Conservation (phyloP, 2,888 invertebrate genomes). For the Congeria kusceri region DNA sequence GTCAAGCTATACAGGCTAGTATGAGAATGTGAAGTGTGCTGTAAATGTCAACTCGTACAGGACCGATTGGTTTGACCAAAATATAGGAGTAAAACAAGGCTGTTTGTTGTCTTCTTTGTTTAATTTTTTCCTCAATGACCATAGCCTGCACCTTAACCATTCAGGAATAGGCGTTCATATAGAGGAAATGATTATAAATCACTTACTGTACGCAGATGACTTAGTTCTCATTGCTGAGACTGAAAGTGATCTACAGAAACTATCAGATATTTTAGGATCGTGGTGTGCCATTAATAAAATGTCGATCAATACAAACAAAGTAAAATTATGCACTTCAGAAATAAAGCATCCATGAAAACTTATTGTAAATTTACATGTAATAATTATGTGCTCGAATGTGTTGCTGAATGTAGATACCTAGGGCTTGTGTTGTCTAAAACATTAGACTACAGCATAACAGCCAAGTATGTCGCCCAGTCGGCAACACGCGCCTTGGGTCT, state of each 20-base stretch:
- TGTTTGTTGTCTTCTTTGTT: not conserved
- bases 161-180: not conserved
- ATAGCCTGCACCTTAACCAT: not conserved
- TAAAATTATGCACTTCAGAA: not conserved
- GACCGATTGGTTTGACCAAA: not conserved
- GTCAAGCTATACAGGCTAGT: not conserved
- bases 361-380: too few species aligned
- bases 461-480: too few species aligned
- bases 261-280: not conserved
- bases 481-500: too few species aligned
- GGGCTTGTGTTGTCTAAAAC: too few species aligned
- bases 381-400: too few species aligned
- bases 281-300: not conserved
- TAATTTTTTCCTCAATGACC: not conserved
- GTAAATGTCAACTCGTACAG: not conserved
- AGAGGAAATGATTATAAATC: not conserved
- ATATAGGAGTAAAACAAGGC: not conserved
- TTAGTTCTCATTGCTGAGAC: not conserved
- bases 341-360: too few species aligned
- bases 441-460: too few species aligned
- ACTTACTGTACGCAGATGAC: not conserved
- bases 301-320: not conserved
- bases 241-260: not conserved
- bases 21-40: too few species aligned
- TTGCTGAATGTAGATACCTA: too few species aligned